phyloP scores from a whole-genome alignment of 2,113 vertebrate species.

The Dicrurus megarhynchus region DNA sequence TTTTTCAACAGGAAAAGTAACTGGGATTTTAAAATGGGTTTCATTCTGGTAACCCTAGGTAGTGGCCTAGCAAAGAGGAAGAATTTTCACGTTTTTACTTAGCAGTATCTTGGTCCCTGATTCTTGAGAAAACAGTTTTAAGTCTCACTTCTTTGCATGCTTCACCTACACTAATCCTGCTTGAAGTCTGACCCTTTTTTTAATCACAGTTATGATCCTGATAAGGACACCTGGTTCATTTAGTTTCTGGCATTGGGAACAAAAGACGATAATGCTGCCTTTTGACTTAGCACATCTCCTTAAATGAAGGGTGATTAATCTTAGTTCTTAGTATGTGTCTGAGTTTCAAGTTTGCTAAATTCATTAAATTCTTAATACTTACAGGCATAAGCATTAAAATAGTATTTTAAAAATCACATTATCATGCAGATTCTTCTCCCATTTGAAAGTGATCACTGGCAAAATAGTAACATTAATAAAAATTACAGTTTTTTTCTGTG shows the following conservation, averaged over 20 bases:
- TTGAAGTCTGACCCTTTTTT: not conserved
- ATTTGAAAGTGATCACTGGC: not conserved
- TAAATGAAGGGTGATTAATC: not conserved
- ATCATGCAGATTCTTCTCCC: not conserved
- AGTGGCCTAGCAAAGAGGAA: not conserved
- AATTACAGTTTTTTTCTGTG: not conserved
- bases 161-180: not conserved
- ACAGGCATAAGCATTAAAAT: not conserved
- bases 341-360: not conserved
- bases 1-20: not conserved
- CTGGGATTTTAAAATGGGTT: not conserved
- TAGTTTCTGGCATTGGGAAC: not conserved
- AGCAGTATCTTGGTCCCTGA: not conserved
- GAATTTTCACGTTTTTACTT: not conserved
- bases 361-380: not conserved
- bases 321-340: not conserved
- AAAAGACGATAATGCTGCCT: not conserved
- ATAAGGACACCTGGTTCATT: not conserved
- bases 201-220: not conserved
- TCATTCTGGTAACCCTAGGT: not conserved
- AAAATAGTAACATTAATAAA: not conserved
- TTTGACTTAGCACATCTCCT: not conserved
- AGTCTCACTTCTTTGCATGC: not conserved
- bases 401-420: not conserved
- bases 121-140: not conserved